These are phyloP conservation scores for Thaumetopoea pityocampa DNA, from an alignment of 1,140 invertebrate species.

Conservation along the genomic window DNA sequence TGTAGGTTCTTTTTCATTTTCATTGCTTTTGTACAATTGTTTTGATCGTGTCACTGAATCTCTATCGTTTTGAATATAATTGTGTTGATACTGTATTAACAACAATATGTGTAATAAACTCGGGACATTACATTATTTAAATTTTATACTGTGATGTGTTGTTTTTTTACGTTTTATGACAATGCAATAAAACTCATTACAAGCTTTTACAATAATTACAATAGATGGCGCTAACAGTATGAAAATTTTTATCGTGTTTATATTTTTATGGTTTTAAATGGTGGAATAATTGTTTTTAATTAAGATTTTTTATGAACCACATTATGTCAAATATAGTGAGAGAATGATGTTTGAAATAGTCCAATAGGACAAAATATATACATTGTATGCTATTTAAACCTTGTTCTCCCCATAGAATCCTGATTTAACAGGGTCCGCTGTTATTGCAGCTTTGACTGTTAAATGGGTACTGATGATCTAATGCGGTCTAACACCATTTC, in stretches of 20 bases:
- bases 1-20: slow-evolving; percentile 67
- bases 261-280: not conserved
- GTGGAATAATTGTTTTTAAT: not conserved
- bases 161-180: not conserved
- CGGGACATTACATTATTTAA: not conserved
- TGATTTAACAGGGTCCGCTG: too few relatives aligned
- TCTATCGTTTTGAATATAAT: slow-evolving; percentile 20
- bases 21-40: slow-evolving; percentile 69
- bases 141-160: not conserved
- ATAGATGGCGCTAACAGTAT: slow-evolving; percentile 55
- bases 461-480: too few relatives aligned
- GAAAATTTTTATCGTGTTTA: not conserved
- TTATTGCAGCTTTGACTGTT: too few relatives aligned
- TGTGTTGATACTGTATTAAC: slow-evolving; percentile 12
- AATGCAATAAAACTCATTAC: slow-evolving; percentile 7
- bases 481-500: too few relatives aligned
- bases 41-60: slow-evolving; percentile 61
- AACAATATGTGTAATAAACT: not conserved
- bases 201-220: slow-evolving; percentile 36
- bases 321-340: too few relatives aligned
- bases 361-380: too few relatives aligned
- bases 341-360: too few relatives aligned
- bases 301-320: not conserved
- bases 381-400: too few relatives aligned
- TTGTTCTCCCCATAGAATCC: too few relatives aligned